Base-by-base conservation (phyloP, 2,888 invertebrate genomes). In the Mellilla xanthometata region DNA sequence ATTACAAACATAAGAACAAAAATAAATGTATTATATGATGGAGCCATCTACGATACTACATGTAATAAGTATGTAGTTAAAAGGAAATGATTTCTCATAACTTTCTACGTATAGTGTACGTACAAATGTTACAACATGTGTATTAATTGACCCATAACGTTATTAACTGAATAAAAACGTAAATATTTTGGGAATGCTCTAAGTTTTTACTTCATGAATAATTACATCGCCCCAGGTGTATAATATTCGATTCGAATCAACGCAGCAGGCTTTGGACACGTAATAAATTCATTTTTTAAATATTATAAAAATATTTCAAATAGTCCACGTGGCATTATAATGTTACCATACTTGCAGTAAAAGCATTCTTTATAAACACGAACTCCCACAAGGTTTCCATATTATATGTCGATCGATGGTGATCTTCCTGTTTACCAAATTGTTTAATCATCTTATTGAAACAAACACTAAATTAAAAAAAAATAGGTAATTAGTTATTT, bases 141-240 rank as follows among this genome's bases (percentile, higher is more conserved):
- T 74, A 72, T 73, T 75, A 76, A 81, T 79, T 76, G 68, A 76
- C 72, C 68, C 73, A 73, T 80, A 73, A 72, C 59, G 58, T 65
- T 61, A 75, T 72, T 73, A 69, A 67, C 72, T 69, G 71, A 71
- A 69, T 73, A 71, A 70, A 77, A 76, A 69, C 48, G 71, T 76
- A 74, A 76, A 72, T 72, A 77, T 75, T 62, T 65, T 42, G 70
- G 64, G 69, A 53, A 78, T 76, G 70, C 65, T 62, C 62, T 54
- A n/a, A n/a, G 70, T 66, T 58, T 63, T 57, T 59, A 51, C 70
- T 62, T 67, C 66, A 65, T 58, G 57, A 60, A 65, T 70, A 74
- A 77, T 75, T 72, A 70, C 73, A 49, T 61, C 77, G 72, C 77
- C 72, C 66, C 68, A 65, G 71, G 78, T 68, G 75, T 60, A 70